These are phyloP conservation scores for Chaetodon trifascialis DNA, from an alignment of 2,113 vertebrate genomes.

Conservation along the genomic window DNA sequence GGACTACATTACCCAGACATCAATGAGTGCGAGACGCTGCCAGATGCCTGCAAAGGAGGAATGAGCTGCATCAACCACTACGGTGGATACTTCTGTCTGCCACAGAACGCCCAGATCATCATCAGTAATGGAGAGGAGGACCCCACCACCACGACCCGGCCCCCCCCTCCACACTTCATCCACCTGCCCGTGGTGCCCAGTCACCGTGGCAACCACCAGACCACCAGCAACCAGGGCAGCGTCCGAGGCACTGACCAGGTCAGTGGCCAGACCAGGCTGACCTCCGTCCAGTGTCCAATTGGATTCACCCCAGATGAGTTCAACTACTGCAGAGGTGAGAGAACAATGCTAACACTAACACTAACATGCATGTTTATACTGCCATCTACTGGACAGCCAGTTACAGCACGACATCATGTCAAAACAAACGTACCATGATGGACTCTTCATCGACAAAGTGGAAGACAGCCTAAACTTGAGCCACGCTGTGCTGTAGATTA, in stretches of 20 bases:
- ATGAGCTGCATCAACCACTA: conserved; percentile 92
- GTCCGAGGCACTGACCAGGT: no score
- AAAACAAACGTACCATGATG: no score
- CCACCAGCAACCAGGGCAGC: not conserved
- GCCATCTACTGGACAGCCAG: no score
- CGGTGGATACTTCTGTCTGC: conserved; percentile 89
- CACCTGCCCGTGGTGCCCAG: not conserved
- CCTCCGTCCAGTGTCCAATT: not conserved
- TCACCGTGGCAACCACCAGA: not conserved
- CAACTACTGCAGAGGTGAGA: conserved; percentile 18
- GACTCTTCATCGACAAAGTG: no score
- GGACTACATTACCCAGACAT: conserved; percentile 78
- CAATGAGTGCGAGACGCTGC: conserved; percentile 89
- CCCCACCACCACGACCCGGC: not conserved
- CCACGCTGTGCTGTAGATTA: no score
- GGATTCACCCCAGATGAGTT: conserved; percentile 5
- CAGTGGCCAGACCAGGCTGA: no score
- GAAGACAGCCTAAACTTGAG: no score
- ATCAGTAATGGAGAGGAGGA: not conserved
- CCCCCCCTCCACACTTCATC: not conserved
- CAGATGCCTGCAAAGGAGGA: conserved; percentile 88
- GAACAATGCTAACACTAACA: no score
- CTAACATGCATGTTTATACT: no score
- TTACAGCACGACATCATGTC: no score
- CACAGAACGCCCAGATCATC: conserved; percentile 45